These are phyloP conservation scores for Agelas oroides DNA, from an alignment of 37 sponge, comb jelly and placozoan species.

Conservation along the genomic window DNA sequence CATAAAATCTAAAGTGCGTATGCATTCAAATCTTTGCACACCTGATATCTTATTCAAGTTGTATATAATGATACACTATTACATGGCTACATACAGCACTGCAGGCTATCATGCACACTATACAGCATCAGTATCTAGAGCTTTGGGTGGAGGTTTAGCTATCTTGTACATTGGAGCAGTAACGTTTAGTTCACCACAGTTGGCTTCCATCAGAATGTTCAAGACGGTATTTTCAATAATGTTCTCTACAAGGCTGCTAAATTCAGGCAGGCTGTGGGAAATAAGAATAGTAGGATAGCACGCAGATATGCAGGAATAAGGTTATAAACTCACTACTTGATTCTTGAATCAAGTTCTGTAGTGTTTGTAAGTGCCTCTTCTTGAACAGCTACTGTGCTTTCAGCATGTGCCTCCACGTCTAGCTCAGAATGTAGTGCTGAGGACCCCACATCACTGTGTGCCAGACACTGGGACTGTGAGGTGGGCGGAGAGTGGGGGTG, in stretches of 20 bases:
- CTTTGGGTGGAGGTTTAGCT: conserved; percentile 23
- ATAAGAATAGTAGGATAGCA: background rate
- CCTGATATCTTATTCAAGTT: too few species aligned
- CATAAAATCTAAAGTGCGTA: too few species aligned
- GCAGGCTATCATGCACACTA: too few species aligned
- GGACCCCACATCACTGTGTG: background rate
- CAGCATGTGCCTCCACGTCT: background rate
- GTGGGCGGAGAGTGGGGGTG: background rate
- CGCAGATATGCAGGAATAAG: background rate
- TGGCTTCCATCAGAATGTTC: conserved; percentile 71
- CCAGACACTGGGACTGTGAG: background rate
- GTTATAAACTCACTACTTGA: too few species aligned
- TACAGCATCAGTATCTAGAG: too few species aligned
- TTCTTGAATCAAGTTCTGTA: too few species aligned
- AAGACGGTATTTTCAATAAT: conserved; percentile 72
- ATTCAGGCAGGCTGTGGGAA: conserved; percentile 67
- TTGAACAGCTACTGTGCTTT: too few species aligned
- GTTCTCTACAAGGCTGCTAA: conserved; percentile 47
- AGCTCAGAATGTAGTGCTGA: background rate
- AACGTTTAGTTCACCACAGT: conserved; percentile 58
- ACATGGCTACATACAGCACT: too few species aligned
- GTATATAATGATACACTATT: too few species aligned
- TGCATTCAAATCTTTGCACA: too few species aligned
- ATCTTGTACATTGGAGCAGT: conserved; percentile 39
- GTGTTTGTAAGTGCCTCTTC: too few species aligned